Conservation (phyloP, 2,888 invertebrate species). For the Isotomurus palustris region DNA sequence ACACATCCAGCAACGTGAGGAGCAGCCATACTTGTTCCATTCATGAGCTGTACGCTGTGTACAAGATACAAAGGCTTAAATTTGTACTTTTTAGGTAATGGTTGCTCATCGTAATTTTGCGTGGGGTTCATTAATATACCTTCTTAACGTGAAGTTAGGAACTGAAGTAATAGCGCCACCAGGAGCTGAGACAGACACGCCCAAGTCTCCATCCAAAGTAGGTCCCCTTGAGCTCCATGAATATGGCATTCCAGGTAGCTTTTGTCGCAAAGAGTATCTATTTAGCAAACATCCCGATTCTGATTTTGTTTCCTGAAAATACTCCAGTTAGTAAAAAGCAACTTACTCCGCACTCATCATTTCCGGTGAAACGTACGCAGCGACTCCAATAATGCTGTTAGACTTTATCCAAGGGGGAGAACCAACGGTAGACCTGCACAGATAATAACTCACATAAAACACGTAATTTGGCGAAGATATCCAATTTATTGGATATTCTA, state of each 20-base stretch:
- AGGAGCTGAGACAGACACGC: slow-evolving; percentile 86
- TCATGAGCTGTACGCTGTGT: slow-evolving; percentile 70
- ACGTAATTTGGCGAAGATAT: background rate
- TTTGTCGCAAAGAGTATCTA: slow-evolving; percentile 78
- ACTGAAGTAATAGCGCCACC: slow-evolving; percentile 77
- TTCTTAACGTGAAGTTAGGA: slow-evolving; percentile 78
- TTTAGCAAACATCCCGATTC: too few relatives aligned
- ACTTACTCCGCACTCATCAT: slow-evolving; percentile 84
- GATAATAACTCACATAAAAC: background rate
- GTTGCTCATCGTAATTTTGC: too few relatives aligned
- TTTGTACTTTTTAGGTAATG: too few relatives aligned
- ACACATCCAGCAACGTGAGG: slow-evolving; percentile 34
- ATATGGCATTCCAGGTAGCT: slow-evolving; percentile 78
- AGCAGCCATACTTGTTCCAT: slow-evolving; percentile 71
- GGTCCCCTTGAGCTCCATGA: slow-evolving; percentile 89
- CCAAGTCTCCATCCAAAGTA: slow-evolving; percentile 80
- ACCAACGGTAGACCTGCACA: slow-evolving; percentile 69
- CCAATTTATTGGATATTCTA: background rate
- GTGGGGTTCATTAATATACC: too few relatives aligned
- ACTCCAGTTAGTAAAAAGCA: background rate
- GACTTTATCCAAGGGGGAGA: slow-evolving; percentile 52
- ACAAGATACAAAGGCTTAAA: background rate
- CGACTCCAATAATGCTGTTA: slow-evolving; percentile 59
- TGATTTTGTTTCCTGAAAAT: background rate
- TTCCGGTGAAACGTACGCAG: slow-evolving; percentile 94